These are phyloP conservation scores for Graphium colonna DNA, from an alignment of 2,888 invertebrate genomes.

Conservation along the genomic window DNA sequence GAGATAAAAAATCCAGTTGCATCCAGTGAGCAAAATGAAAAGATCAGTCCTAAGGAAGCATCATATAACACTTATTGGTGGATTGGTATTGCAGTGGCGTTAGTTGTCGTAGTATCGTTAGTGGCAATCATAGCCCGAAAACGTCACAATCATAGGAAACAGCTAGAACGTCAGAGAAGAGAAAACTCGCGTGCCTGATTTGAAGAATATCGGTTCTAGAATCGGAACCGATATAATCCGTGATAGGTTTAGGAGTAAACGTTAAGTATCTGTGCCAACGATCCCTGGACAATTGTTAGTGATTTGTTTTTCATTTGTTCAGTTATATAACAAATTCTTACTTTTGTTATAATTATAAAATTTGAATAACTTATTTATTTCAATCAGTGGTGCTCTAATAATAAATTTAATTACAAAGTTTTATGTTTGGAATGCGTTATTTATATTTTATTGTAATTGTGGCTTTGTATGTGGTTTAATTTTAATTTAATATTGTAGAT, in stretches of 20 bases:
- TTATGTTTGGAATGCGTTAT: conserved; percentile 26
- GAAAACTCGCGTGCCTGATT: conserved; percentile 71
- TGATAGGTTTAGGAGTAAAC: conserved; percentile 35
- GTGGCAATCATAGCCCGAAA: conserved; percentile 71
- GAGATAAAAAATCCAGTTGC: conserved; percentile 67
- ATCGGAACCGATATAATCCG: conserved; percentile 49
- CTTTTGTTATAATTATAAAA: conserved; percentile 21
- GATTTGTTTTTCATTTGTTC: conserved; percentile 33
- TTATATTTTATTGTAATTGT: conserved; percentile 21
- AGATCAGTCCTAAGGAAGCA: conserved; percentile 54
- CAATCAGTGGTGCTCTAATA: conserved; percentile 31
- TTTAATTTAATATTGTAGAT: conserved; percentile 44
- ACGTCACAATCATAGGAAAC: conserved; percentile 73
- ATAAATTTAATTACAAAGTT: conserved; percentile 25
- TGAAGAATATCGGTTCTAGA: conserved; percentile 77
- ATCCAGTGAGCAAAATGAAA: conserved; percentile 48
- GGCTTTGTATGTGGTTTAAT: conserved; percentile 24
- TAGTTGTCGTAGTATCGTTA: conserved; percentile 60
- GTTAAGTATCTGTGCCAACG: conserved; percentile 61
- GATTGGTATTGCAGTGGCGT: conserved; percentile 70
- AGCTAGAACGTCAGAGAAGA: conserved; percentile 68
- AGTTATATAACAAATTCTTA: conserved; percentile 22
- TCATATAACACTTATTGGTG: conserved; percentile 74
- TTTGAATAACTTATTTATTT: conserved; percentile 24
- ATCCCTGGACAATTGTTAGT: conserved; percentile 37